Conservation (phyloP, 2,113 vertebrate species). For the Upupa epops region DNA sequence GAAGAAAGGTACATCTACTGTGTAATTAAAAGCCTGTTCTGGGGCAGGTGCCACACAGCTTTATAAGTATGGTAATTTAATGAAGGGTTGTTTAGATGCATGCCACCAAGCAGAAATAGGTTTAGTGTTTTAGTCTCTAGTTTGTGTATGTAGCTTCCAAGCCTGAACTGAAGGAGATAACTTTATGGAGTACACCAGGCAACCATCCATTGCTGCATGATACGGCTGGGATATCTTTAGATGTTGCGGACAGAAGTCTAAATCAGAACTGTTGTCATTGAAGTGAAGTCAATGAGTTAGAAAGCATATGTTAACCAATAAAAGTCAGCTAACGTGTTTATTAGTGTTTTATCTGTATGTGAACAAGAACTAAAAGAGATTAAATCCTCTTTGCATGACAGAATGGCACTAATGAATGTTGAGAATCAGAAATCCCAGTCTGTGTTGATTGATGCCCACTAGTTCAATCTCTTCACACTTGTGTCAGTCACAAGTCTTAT, state of each 20-base stretch:
- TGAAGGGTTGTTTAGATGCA: neutral
- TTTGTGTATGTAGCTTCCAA: neutral
- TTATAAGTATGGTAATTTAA: neutral
- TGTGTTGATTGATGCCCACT: neutral
- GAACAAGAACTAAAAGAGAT: neutral
- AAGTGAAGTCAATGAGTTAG: neutral
- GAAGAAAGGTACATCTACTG: neutral
- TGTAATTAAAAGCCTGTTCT: neutral
- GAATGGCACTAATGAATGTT: neutral
- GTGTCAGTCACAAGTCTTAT: neutral
- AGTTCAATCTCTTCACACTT: neutral
- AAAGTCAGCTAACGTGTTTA: neutral
- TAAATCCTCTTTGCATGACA: neutral
- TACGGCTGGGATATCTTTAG: neutral
- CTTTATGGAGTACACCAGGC: neutral
- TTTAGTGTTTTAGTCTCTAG: neutral
- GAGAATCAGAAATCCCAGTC: neutral
- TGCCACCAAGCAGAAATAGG: neutral
- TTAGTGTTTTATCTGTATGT: neutral
- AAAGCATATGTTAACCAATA: neutral
- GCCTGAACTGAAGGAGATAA: neutral
- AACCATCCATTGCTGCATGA: fast-evolving
- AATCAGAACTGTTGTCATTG: neutral
- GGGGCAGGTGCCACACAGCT: neutral
- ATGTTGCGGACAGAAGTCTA: neutral